Evolutionary conservation across 1,140 invertebrate species (phyloP).

Genomic region (Philopotamus ludificatus): DNA sequence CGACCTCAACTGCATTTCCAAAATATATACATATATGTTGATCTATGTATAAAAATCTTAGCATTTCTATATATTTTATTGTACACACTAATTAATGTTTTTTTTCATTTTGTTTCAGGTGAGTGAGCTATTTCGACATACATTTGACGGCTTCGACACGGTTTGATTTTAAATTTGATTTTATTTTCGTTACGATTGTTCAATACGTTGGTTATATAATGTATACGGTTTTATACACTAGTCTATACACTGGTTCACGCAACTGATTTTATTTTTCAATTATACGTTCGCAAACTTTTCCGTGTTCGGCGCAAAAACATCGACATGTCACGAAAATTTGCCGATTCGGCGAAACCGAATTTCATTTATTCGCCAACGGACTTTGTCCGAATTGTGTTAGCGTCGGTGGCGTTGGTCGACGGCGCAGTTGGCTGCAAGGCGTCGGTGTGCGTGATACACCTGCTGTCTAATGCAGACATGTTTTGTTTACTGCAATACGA

Average conservation of each 20-base stretch:
- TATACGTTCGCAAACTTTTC: neutral
- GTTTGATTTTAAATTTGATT: too few species aligned
- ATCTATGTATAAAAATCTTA: neutral
- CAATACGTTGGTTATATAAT: too few species aligned
- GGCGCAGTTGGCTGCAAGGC: neutral
- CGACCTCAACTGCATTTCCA: neutral
- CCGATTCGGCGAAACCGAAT: conserved; percentile 1
- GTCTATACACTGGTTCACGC: too few species aligned
- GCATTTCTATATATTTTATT: neutral
- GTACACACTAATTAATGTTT: neutral
- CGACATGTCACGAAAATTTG: conserved; percentile 11
- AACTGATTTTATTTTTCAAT: conserved; percentile 7
- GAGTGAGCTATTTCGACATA: too few species aligned
- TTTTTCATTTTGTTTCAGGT: conserved; percentile 22
- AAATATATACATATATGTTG: neutral
- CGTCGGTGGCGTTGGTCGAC: neutral
- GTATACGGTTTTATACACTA: too few species aligned
- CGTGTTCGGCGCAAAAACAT: conserved; percentile 3
- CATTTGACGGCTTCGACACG: too few species aligned
- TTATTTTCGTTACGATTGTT: too few species aligned
- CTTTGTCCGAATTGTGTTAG: conserved; percentile 18
- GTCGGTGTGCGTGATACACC: conserved; percentile 1
- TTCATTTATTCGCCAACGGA: conserved; percentile 15
- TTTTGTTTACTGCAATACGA: conserved; percentile 9
- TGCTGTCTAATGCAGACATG: conserved; percentile 30